phyloP scores from a whole-genome alignment of 2,113 vertebrate species.

The Mus spicilegus region DNA sequence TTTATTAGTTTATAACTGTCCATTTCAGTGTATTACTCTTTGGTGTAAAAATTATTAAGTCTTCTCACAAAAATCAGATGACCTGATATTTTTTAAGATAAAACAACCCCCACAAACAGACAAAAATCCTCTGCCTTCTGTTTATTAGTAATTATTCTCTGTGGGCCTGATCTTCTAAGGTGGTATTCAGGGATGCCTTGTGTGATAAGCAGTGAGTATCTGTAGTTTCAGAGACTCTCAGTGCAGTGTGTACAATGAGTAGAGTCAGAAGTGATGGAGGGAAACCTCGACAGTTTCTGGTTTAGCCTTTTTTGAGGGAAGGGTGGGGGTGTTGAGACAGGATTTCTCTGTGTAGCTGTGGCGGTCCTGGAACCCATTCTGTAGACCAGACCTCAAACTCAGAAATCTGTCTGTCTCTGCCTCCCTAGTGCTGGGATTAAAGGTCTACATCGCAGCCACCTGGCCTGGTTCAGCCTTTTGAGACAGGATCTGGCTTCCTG shows the following conservation, averaged over 20 bases:
- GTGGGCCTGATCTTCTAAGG: constrained; percentile 15
- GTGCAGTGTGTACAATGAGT: background rate
- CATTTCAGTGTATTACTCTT: constrained; percentile 4
- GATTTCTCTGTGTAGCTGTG: background rate
- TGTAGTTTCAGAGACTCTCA: background rate
- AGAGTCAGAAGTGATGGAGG: background rate
- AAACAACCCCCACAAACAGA: background rate
- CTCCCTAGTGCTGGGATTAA: background rate
- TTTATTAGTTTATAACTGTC: constrained; percentile 16
- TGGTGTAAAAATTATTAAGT: constrained; percentile 3
- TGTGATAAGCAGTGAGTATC: background rate
- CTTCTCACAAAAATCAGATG: constrained; percentile 12
- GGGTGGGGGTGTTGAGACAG: background rate
- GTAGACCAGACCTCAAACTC: background rate
- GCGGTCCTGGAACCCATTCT: background rate
- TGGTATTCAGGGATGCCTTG: background rate
- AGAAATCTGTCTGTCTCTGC: background rate
- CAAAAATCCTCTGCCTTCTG: background rate
- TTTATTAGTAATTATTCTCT: constrained; percentile 30
- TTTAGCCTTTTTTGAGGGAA: background rate
- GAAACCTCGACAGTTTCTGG: background rate
- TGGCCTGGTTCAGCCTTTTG: background rate
- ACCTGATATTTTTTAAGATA: background rate
- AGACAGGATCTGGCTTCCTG: background rate
- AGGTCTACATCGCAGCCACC: background rate